Evolutionary conservation across 2,113 vertebrate species (phyloP).

Genomic region (Ctenomys sociabilis): DNA sequence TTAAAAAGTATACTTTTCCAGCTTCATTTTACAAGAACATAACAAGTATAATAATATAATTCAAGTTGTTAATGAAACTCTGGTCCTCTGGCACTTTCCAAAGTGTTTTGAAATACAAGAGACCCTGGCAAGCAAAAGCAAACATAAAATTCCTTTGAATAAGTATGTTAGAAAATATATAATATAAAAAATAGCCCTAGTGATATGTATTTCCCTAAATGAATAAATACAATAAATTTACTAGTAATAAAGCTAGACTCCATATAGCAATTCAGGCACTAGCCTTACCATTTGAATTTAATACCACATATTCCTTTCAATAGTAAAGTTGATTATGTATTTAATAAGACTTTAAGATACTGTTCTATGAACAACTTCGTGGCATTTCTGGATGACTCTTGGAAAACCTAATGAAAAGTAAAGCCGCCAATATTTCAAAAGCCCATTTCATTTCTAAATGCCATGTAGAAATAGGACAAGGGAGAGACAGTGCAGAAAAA

Average conservation of each 20-base stretch:
- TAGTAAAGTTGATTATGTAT: slow-evolving; percentile 65
- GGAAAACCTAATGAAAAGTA: slow-evolving; percentile 66
- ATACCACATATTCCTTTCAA: slow-evolving; percentile 39
- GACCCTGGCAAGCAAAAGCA: background rate
- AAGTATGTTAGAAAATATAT: background rate
- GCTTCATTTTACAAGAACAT: background rate
- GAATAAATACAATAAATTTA: slow-evolving; percentile 44
- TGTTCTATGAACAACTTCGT: slow-evolving; percentile 50
- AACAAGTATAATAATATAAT: background rate
- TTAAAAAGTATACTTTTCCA: background rate
- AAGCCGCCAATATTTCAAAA: slow-evolving; percentile 77
- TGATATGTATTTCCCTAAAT: background rate
- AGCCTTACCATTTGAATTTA: slow-evolving; percentile 49
- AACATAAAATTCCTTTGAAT: background rate
- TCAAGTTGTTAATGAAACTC: background rate
- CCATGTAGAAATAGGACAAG: slow-evolving; percentile 72
- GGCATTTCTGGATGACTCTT: slow-evolving; percentile 68
- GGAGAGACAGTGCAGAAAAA: slow-evolving; percentile 53
- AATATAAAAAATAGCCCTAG: slow-evolving; percentile 10
- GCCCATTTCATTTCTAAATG: slow-evolving; percentile 80
- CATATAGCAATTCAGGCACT: background rate
- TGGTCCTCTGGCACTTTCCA: background rate
- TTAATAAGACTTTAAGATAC: slow-evolving; percentile 68
- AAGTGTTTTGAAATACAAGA: background rate
- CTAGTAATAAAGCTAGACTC: slow-evolving; percentile 42